These are phyloP conservation scores for Pithys albifrons DNA, from an alignment of 2,113 vertebrate species.

Conservation along the genomic window DNA sequence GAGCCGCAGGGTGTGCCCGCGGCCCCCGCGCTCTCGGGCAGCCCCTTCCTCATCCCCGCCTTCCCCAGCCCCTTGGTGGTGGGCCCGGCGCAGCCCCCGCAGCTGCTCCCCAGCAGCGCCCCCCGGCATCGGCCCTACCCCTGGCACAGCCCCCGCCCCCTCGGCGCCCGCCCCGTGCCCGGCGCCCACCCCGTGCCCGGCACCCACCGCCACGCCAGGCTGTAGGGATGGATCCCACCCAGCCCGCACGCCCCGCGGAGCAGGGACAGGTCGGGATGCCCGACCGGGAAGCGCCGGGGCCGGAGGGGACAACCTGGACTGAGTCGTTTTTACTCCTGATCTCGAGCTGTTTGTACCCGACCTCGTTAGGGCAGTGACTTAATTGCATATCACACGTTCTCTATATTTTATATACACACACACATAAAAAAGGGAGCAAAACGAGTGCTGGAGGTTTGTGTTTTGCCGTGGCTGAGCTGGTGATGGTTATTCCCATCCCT, in stretches of 20 bases:
- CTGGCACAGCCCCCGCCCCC: slow-evolving; percentile 51
- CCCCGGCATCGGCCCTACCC: slow-evolving; percentile 47
- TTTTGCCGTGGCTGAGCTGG: not conserved
- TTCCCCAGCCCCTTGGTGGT: slow-evolving; percentile 71
- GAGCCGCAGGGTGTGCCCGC: slow-evolving; percentile 3
- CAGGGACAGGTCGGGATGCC: accelerated
- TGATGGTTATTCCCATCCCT: accelerated
- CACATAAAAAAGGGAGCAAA: slow-evolving; percentile 1
- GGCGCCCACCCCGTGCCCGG: too few relatives aligned
- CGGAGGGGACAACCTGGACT: not conserved
- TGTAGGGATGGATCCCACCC: slow-evolving; percentile 24
- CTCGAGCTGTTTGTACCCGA: not conserved
- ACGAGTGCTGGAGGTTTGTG: not conserved
- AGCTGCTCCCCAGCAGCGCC: not conserved
- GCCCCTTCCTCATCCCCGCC: slow-evolving; percentile 70
- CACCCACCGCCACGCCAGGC: slow-evolving; percentile 46
- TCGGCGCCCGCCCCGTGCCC: not conserved
- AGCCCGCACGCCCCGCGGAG: accelerated
- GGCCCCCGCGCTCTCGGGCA: slow-evolving; percentile 13
- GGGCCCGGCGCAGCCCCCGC: not conserved
- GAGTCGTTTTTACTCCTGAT: not conserved
- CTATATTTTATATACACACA: not conserved
- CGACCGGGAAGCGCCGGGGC: not conserved
- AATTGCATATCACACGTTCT: not conserved
- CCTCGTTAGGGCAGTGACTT: not conserved